Percentiles rank a stretch among this genome's conserved stretches.
Evolutionary conservation across 2,888 invertebrate species (phyloP).

Genomic region (Himalopsyche anomala): DNA sequence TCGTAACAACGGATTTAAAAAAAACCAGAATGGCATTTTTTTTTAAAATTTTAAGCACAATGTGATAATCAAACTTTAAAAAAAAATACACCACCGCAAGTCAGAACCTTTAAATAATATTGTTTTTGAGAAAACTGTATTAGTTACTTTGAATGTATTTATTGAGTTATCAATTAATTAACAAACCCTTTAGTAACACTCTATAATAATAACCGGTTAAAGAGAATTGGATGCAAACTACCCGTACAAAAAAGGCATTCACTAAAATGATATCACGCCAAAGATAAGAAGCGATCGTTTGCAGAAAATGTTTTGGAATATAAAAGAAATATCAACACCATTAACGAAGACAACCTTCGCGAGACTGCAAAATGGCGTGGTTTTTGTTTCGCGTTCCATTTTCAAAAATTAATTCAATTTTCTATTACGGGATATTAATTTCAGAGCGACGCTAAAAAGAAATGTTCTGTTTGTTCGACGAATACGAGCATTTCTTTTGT

Average conservation of each 20-base stretch:
- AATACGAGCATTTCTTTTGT: conserved; percentile 21
- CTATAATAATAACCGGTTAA: background rate
- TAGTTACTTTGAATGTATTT: too few relatives aligned
- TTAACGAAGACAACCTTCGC: background rate
- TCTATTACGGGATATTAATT: conserved; percentile 39
- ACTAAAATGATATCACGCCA: conserved; percentile 3
- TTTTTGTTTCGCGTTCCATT: conserved; percentile 28
- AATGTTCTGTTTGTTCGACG: conserved; percentile 36
- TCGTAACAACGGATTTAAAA: too few relatives aligned
- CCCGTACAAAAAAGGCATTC: background rate
- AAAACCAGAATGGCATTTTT: too few relatives aligned
- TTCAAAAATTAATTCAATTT: conserved; percentile 34
- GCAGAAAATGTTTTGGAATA: conserved; percentile 6
- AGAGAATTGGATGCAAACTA: background rate
- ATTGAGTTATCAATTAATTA: too few relatives aligned
- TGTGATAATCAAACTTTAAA: too few relatives aligned
- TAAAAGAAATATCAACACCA: conserved; percentile 24
- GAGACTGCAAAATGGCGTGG: conserved; percentile 18
- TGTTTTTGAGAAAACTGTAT: too few relatives aligned
- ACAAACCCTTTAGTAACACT: too few relatives aligned
- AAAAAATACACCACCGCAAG: too few relatives aligned
- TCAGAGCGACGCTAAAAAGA: conserved; percentile 6
- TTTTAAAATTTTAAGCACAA: too few relatives aligned
- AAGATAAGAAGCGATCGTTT: background rate
- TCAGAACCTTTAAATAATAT: too few relatives aligned